phyloP scores from a whole-genome alignment of 2,888 invertebrate species.

The Sturmia bella region DNA sequence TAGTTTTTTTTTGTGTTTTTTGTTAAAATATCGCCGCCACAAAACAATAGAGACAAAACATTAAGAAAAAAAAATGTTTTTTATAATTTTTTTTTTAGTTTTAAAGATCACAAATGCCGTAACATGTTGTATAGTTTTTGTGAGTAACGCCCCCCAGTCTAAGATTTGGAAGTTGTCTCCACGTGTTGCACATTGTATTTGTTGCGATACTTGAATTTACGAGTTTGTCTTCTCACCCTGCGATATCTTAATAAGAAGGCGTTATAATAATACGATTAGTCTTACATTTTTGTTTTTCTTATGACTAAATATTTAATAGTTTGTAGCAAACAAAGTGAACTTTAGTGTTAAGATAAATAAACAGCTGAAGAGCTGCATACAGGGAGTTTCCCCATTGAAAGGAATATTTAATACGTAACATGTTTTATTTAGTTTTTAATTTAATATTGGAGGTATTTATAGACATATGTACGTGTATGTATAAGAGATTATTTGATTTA shows the following conservation, averaged over 20 bases:
- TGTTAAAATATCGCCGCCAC: not conserved
- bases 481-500: no score
- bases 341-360: constrained; percentile 15
- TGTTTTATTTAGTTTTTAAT: no score
- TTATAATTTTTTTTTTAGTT: constrained; percentile 1
- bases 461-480: no score
- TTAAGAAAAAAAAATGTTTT: no score
- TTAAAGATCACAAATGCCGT: constrained; percentile 43
- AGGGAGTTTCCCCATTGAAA: no score
- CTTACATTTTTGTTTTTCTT: constrained; percentile 31
- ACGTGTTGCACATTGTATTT: constrained; percentile 39
- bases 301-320: not conserved
- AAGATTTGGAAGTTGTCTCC: constrained; percentile 54
- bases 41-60: constrained; percentile 36
- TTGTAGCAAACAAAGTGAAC: constrained; percentile 30
- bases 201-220: not conserved
- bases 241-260: constrained; percentile 64
- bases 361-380: no score
- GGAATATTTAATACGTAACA: no score
- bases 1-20: constrained; percentile 27
- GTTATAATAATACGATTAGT: constrained; percentile 48
- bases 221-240: constrained; percentile 54
- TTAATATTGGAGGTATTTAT: no score
- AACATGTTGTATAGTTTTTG: constrained; percentile 48
- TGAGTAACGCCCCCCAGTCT: constrained; percentile 51